Evolutionary conservation across 2,113 vertebrate species (phyloP), one percentile per base, ranked within the genome.

Genomic region (Ameiurus melas): DNA sequence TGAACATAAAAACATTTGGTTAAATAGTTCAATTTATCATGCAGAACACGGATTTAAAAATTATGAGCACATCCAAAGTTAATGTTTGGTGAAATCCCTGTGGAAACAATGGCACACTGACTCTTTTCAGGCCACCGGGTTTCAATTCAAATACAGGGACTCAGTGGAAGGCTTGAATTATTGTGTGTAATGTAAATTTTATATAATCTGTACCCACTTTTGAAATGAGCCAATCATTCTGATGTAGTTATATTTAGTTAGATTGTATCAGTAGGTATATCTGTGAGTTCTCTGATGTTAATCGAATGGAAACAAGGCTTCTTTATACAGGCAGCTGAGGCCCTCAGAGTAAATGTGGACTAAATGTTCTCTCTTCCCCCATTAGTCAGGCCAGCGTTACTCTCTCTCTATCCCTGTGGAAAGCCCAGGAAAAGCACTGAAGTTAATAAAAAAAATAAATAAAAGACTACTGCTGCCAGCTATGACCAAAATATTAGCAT

Each of bases 271-370:
- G 47, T 53, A n/a, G 13, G 51, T 80, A 4, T 6, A 57, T 80
- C 53, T 80, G 5, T 55, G 51, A 55, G 51, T 71, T 64, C 51
- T 55, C 22, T 85, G 51, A 58, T 70, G 51, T 20, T 36, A 68
- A 13, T 27, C 27, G 9, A 71, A 66, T 19, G 64, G 13, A 70
- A 16, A 83, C 64, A 88, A 88, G 70, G 68, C 17, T 75, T 60
- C 86, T 75, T 88, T 88, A 83, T 88, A 75, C 53, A 19, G 64
- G 81, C 80, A 87, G 66, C 53, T 64, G 81, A 83, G 66, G 53
- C 57, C 30, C 47, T 33, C 79, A 73, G 86, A 81, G 86, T 53
- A 58, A 68, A 82, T 82, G 53, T 62, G 55, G 19, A 75, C 39
- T 77, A 68, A 88, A 71, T 36, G 25, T 43, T 60, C 57, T 86